phyloP scores from a whole-genome alignment of 2,888 invertebrate species.

The Enchytraeus crypticus region DNA sequence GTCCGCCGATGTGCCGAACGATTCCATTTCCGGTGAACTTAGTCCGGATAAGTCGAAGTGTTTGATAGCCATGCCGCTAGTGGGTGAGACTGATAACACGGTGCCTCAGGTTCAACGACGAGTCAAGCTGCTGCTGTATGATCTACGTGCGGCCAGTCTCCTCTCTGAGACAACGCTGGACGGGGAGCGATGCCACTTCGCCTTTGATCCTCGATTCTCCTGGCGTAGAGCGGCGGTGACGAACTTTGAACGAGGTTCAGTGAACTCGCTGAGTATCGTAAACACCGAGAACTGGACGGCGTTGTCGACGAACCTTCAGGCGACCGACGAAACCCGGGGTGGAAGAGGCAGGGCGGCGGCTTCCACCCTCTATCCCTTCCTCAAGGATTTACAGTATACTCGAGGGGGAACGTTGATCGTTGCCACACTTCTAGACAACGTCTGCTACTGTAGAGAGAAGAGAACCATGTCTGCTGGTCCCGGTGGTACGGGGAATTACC shows the following conservation, averaged over 20 bases:
- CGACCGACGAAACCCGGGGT: slow-evolving; percentile 34
- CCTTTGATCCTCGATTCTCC: slow-evolving; percentile 44
- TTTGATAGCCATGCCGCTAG: slow-evolving; percentile 39
- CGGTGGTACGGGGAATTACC: slow-evolving; percentile 39
- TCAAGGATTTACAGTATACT: slow-evolving; percentile 41
- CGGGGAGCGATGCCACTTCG: slow-evolving; percentile 32
- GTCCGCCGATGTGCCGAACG: slow-evolving; percentile 42
- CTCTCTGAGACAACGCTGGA: slow-evolving; percentile 36
- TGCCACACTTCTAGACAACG: slow-evolving; percentile 37
- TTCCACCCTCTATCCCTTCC: slow-evolving; percentile 36
- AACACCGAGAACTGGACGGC: slow-evolving; percentile 34
- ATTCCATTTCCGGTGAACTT: slow-evolving; percentile 40
- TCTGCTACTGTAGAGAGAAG: slow-evolving; percentile 42
- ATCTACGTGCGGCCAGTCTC: slow-evolving; percentile 35
- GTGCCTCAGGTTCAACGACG: slow-evolving; percentile 3
- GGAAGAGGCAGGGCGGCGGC: too few relatives aligned
- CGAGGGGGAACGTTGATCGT: slow-evolving; percentile 43
- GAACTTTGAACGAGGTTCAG: slow-evolving; percentile 37
- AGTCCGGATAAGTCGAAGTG: slow-evolving; percentile 44
- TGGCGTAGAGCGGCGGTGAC: slow-evolving; percentile 42
- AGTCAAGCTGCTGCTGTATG: slow-evolving; percentile 41
- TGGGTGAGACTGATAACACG: background rate
- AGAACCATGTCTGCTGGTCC: too few relatives aligned
- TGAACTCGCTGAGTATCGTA: slow-evolving; percentile 42
- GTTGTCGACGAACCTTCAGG: slow-evolving; percentile 35